Evolutionary conservation across 2,113 vertebrate species (phyloP), one percentile per base, ranked within the genome.

Genomic region (Arizona elegans): DNA sequence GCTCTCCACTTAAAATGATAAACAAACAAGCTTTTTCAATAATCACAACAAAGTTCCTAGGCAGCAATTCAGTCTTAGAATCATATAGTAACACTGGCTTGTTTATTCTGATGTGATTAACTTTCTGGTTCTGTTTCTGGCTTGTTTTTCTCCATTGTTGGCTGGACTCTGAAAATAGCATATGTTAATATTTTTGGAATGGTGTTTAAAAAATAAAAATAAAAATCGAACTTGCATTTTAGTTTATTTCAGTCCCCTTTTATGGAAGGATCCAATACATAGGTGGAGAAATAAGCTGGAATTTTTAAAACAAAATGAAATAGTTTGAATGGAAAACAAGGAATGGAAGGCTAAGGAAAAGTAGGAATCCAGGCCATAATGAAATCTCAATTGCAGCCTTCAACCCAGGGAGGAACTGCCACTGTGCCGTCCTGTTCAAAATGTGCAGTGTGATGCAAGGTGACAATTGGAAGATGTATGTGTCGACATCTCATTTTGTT

Each of bases 391-490:
- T 88, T 92, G 56, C 53, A 65, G 75, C 75, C 55, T 55, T 92
- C 91, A 88, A n/a, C 62, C 53, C 47, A 91, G 24, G 50, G 75
- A 93, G 43, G 38, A 95, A 81, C 38, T 94, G 38, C 86, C 43
- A 93, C 88, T 92, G 7, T 38, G 95, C 95, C 91, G 92, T 94
- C 94, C 92, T 91, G 89, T 85, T 90, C 92, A 88, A 92, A 94
- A 92, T 91, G 81, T 53, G 87, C 59, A 24, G 94, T 0, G 1
- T 81, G 86, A 95, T 93, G 17, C 12, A 87, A 94, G 87, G 65
- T 93, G 88, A 95, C 88, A 95, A 94, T 94, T 96, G 94, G 94
- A 95, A 96, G 93, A 94, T 47, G 24, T 94, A 93, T 85, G 13
- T 92, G 91, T 50, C 92, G n/a, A 88, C 26, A 54, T 94, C 95